A percentile compares a stretch with the other conserved stretches of the same genome.
Conservation (phyloP, 2,888 invertebrate species). For the Clunio marinus region DNA sequence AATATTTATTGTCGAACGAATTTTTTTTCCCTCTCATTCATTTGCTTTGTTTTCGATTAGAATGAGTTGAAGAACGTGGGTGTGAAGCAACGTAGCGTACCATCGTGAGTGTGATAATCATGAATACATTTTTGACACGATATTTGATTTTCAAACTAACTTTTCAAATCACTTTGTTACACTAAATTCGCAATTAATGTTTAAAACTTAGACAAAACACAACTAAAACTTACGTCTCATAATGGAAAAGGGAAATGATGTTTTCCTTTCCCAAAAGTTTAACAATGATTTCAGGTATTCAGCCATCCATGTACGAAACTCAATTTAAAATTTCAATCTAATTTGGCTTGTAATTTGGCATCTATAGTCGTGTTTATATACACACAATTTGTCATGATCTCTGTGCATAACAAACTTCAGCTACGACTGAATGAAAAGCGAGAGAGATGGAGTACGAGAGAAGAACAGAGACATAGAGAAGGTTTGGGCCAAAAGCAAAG, state of each 20-base stretch:
- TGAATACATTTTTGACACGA: background rate
- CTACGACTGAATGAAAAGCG: too few species aligned
- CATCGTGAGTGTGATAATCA: background rate
- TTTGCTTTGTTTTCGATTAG: too few species aligned
- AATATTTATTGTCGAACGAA: background rate
- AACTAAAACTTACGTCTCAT: too few species aligned
- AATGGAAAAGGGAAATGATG: too few species aligned
- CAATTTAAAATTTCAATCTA: slow-evolving; percentile 38
- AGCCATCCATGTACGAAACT: slow-evolving; percentile 26
- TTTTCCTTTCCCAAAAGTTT: too few species aligned
- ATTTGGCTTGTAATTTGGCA: background rate
- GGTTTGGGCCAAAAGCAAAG: background rate
- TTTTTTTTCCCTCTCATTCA: too few species aligned
- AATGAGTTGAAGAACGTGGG: too few species aligned
- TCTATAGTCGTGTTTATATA: too few species aligned
- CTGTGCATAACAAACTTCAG: too few species aligned
- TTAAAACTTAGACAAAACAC: too few species aligned
- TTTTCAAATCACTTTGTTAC: background rate
- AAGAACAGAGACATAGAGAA: background rate
- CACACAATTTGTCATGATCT: slow-evolving; percentile 10
- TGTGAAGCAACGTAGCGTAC: background rate
- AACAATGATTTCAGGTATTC: slow-evolving; percentile 9
- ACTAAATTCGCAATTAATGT: background rate
- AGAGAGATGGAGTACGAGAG: background rate
- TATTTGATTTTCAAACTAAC: background rate